Conservation (phyloP, 1,140 invertebrate species). For the Penaeus chinensis region DNA sequence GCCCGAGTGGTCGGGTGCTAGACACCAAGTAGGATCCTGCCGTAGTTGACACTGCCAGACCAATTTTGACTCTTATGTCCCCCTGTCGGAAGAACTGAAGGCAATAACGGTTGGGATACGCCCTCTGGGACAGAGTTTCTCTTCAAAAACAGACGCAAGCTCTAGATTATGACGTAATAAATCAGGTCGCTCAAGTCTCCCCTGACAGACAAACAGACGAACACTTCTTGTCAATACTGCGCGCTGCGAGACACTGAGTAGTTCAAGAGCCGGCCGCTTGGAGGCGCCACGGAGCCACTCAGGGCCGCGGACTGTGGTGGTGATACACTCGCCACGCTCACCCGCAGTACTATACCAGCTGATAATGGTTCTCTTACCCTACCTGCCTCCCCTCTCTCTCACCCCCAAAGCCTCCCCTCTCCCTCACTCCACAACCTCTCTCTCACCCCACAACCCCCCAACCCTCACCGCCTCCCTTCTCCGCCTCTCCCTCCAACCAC, state of each 20-base stretch:
- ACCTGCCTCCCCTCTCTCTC: not conserved
- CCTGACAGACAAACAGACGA: constrained; percentile 63
- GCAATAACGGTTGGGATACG: constrained; percentile 58
- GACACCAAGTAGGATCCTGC: constrained; percentile 60
- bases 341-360: not conserved
- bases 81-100: constrained; percentile 54
- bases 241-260: constrained; percentile 59
- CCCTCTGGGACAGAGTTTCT: constrained; percentile 59
- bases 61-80: constrained; percentile 58
- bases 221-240: constrained; percentile 63
- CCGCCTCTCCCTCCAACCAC: not conserved
- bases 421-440: not conserved
- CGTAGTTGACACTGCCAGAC: constrained; percentile 58
- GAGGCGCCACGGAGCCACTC: constrained; percentile 58
- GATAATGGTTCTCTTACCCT: not conserved
- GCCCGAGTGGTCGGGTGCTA: constrained; percentile 47
- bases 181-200: constrained; percentile 63
- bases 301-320: not conserved
- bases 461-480: not conserved
- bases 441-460: not conserved
- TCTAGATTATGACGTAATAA: constrained; percentile 64
- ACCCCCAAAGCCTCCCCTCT: constrained; percentile 9
- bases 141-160: constrained; percentile 64
- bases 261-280: constrained; percentile 54
- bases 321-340: constrained; percentile 2